Percentiles rank a stretch among this genome's conserved stretches.
These are phyloP conservation scores for Vanessa atalanta DNA, from an alignment of 1,140 invertebrate species.

Conservation along the genomic window DNA sequence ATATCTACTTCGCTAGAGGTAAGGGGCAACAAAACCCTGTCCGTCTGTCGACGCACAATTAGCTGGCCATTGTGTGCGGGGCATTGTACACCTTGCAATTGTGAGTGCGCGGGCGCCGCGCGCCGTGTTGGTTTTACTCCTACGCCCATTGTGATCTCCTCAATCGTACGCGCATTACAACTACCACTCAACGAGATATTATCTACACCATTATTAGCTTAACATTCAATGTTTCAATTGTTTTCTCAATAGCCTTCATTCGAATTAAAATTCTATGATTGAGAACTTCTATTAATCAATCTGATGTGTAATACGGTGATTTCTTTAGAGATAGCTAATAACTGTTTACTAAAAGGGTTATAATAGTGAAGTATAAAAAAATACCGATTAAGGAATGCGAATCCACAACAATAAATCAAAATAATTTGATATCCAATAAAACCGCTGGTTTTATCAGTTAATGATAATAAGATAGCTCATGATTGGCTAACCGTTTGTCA, in stretches of 20 bases:
- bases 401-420: too few relatives aligned
- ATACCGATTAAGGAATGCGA: background rate
- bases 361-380: background rate
- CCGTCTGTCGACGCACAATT: slow-evolving; percentile 72
- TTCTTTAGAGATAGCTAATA: slow-evolving; percentile 31
- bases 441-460: background rate
- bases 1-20: slow-evolving; percentile 21
- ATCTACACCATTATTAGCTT: slow-evolving; percentile 61
- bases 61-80: slow-evolving; percentile 61
- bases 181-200: slow-evolving; percentile 57
- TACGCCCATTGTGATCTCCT: slow-evolving; percentile 62
- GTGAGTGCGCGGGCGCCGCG: slow-evolving; percentile 54
- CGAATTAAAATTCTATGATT: slow-evolving; percentile 57
- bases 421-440: too few relatives aligned
- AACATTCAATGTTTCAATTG: slow-evolving; percentile 55
- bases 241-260: slow-evolving; percentile 45
- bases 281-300: slow-evolving; percentile 53
- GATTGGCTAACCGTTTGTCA: slow-evolving; percentile 19
- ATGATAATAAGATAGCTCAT: slow-evolving; percentile 1
- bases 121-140: slow-evolving; percentile 61
- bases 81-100: slow-evolving; percentile 47
- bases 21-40: slow-evolving; percentile 42
- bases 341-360: background rate
- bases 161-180: slow-evolving; percentile 27
- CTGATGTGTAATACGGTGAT: slow-evolving; percentile 48